Conservation (phyloP, 2,797 vertebrate species). For the Halcyon badia region DNA sequence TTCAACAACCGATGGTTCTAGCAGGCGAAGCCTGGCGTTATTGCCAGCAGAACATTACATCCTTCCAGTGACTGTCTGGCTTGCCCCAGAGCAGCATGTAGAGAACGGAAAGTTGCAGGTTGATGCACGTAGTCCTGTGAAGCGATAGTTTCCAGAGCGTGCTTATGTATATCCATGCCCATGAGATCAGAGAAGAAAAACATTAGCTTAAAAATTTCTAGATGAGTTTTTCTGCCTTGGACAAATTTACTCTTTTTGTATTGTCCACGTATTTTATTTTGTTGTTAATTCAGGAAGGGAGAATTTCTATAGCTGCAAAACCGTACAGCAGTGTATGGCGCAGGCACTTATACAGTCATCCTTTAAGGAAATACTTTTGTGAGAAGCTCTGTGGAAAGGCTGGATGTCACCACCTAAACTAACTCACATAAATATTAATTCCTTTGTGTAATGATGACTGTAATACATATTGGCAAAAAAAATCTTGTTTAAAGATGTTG, state of each 20-base stretch:
- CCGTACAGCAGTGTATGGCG: fast-evolving
- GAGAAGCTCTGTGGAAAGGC: neutral
- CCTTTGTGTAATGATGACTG: neutral
- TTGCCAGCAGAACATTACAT: neutral
- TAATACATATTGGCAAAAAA: neutral
- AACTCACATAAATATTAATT: neutral
- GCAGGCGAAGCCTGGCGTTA: neutral
- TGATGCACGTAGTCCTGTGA: neutral
- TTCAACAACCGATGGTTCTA: neutral
- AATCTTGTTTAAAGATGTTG: neutral
- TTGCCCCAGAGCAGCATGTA: neutral
- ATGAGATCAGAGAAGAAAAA: neutral
- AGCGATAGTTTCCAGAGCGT: neutral
- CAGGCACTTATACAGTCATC: neutral
- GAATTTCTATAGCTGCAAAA: neutral
- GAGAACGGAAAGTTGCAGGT: neutral
- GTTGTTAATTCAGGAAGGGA: neutral
- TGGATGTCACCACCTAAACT: neutral
- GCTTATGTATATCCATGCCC: neutral
- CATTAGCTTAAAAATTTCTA: neutral
- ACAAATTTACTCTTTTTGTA: neutral
- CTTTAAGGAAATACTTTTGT: neutral
- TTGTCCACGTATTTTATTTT: fast-evolving
- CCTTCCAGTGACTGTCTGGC: neutral
- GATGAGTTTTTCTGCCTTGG: neutral